Evolutionary conservation across 2,888 invertebrate genomes (phyloP).

Genomic region (Rotaria magnacalcarata): DNA sequence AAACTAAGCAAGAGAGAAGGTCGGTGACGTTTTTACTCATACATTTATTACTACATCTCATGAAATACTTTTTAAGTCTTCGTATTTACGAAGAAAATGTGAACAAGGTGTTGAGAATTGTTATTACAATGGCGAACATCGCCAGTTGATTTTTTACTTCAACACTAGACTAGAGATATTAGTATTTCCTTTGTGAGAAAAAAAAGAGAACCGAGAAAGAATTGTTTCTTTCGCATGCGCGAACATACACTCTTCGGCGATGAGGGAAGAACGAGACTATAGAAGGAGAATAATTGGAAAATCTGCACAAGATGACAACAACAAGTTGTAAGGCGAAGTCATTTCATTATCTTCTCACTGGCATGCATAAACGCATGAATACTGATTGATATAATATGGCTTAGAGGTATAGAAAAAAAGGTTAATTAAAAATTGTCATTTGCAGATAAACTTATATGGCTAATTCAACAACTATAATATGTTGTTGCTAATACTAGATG

Average conservation of each 20-base stretch:
- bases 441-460: not conserved
- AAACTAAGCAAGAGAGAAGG: not conserved
- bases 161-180: slow-evolving; percentile 8
- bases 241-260: not conserved
- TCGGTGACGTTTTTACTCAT: not conserved
- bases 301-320: not conserved
- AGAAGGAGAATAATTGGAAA: slow-evolving; percentile 8
- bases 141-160: slow-evolving; percentile 18
- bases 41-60: not conserved
- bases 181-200: not conserved
- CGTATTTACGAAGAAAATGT: not conserved
- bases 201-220: not conserved
- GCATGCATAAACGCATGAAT: not conserved
- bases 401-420: not conserved
- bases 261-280: not conserved
- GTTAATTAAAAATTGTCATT: not conserved
- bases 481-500: not conserved
- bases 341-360: not conserved
- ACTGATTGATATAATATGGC: not conserved
- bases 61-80: not conserved
- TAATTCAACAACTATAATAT: not conserved
- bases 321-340: not conserved
- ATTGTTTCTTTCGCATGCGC: not conserved
- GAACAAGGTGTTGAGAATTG: not conserved
- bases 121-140: not conserved